A percentile compares a stretch with the other conserved stretches of the same genome.
These are phyloP conservation scores for Sepioteuthis lessoniana DNA, from an alignment of 2,888 invertebrate genomes.

Conservation along the genomic window DNA sequence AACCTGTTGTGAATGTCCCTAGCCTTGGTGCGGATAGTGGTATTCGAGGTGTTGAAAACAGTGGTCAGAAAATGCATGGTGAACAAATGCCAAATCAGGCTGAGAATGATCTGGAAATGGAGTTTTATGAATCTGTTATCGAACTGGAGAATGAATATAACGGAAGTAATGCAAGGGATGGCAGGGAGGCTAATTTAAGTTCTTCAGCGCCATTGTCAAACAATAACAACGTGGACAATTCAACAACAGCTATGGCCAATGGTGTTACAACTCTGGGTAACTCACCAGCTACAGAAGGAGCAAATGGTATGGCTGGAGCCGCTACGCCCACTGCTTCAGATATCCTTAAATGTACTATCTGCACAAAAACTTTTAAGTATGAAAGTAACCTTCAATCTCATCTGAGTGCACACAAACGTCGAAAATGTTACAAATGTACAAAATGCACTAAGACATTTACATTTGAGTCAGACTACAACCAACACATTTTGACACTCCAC, in stretches of 20 bases:
- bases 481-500: conserved; percentile 36
- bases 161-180: not conserved
- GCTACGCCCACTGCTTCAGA: not conserved
- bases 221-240: not conserved
- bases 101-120: conserved; percentile 39
- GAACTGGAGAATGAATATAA: conserved; percentile 42
- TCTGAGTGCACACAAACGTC: conserved; percentile 46
- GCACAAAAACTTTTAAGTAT: conserved; percentile 43
- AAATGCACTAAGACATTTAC: conserved; percentile 37
- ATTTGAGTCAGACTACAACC: conserved; percentile 41
- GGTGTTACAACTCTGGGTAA: not conserved
- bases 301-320: not conserved
- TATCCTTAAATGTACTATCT: conserved; percentile 41
- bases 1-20: conserved; percentile 41
- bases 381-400: conserved; percentile 40
- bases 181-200: not conserved
- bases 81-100: conserved; percentile 34
- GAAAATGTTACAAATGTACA: conserved; percentile 25
- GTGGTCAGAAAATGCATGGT: not conserved
- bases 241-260: not conserved
- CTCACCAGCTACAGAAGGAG: not conserved
- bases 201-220: conserved; percentile 25
- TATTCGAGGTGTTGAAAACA: not conserved
- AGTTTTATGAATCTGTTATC: conserved; percentile 38
- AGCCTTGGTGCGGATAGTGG: not conserved